phyloP scores from a whole-genome alignment of 1,140 invertebrate species.

The Colletes latitarsis region DNA sequence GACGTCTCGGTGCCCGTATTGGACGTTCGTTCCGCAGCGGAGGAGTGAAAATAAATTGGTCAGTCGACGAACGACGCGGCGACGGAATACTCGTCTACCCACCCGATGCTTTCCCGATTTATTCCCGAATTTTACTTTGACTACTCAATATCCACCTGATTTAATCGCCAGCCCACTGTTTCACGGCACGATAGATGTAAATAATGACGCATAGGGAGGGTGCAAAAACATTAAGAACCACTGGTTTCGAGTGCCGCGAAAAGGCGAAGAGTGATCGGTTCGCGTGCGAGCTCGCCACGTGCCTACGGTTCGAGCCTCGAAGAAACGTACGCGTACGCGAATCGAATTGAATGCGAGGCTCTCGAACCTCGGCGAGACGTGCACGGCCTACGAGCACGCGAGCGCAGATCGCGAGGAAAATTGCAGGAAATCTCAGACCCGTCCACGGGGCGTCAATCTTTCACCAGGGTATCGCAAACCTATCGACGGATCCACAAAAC shows the following conservation, averaged over 20 bases:
- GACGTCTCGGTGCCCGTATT: constrained; percentile 16
- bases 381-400: constrained; percentile 60
- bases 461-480: constrained; percentile 73
- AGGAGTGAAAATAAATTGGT: constrained; percentile 32
- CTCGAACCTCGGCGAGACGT: constrained; percentile 66
- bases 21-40: not conserved
- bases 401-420: constrained; percentile 63
- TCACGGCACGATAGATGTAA: too few relatives aligned
- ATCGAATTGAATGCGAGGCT: constrained; percentile 69
- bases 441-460: constrained; percentile 76
- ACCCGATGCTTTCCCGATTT: not conserved
- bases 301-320: constrained; percentile 50
- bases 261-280: not conserved
- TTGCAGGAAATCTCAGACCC: constrained; percentile 74
- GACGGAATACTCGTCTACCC: not conserved
- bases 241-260: not conserved
- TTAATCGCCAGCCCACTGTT: too few relatives aligned
- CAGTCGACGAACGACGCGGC: not conserved
- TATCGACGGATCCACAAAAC: constrained; percentile 68
- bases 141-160: too few relatives aligned
- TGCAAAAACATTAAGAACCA: too few relatives aligned
- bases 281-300: constrained; percentile 37
- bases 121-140: not conserved
- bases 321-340: constrained; percentile 59
- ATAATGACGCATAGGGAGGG: not conserved